Evolutionary conservation across 2,888 invertebrate genomes (phyloP), one percentile per base, ranked within the genome.

Genomic region (Drosophila imparisetae): DNA sequence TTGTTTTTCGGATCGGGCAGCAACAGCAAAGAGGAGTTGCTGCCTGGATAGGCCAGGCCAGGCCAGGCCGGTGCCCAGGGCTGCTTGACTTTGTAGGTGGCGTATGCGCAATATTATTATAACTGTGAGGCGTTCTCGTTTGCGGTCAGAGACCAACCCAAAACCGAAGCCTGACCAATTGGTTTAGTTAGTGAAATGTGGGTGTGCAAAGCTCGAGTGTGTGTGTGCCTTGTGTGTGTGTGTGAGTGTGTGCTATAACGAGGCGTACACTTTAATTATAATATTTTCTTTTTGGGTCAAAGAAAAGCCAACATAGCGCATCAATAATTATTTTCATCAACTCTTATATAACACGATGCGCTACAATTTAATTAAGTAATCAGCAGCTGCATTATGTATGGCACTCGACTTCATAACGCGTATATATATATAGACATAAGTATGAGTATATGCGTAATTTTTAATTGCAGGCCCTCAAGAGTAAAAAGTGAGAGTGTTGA

Each of bases 191-290:
- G 80, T 68, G 79, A 82, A 87, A 89, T 85, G 83, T 86, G 89
- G 89, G 86, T 85, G 89, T 84, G 89, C 73, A 55, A 54, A 21
- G 24, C n/a, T 4, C 18, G 13, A 11, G 21, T 66, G 67, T 66
- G 60, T 65, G 45, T 54, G 34, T 30, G n/a, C n/a, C 30, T 30
- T 42, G 38, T 65, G 53, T 34, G 36, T 45, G 32, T 63, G 11
- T 24, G 21, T 45, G 21, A 4, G 42, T 45, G 45, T 54, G 34
- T 54, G 50, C 75, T 53, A 62, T 72, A 65, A 60, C 69, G 59
- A 78, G 85, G 89, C 85, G 89, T 86, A 75, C 78, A 85, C 89
- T 87, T 89, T 83, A 87, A 89, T 87, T 89, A 89, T n/a, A 89
- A 89, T 66, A 40, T 61, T 83, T 89, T 85, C 66, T 72, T 75